Evolutionary conservation across 1,140 invertebrate species (phyloP).

Genomic region (Zelostemma sp.): DNA sequence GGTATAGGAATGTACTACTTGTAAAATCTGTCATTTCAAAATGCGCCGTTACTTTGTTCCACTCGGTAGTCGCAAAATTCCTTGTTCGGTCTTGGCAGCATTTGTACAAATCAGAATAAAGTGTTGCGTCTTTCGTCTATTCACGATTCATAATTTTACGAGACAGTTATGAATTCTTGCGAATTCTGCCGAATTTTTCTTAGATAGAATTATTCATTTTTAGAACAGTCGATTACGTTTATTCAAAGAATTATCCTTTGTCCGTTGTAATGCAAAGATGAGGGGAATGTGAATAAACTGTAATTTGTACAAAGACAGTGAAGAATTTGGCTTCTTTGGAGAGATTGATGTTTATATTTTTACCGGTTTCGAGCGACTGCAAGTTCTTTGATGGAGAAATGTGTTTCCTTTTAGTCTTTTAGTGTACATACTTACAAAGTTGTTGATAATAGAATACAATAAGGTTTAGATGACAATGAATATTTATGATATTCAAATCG

Average conservation of each 20-base stretch:
- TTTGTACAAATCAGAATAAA: constrained; percentile 1
- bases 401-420: too few species aligned
- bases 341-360: too few species aligned
- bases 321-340: too few species aligned
- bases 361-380: too few species aligned
- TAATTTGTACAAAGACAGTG: too few species aligned
- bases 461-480: too few species aligned
- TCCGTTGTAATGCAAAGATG: too few species aligned
- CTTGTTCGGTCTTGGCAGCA: neutral
- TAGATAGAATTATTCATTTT: neutral
- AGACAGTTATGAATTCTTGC: neutral
- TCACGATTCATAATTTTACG: neutral
- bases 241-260: neutral
- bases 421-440: too few species aligned
- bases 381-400: too few species aligned
- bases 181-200: neutral
- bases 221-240: neutral
- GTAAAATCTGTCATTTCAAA: constrained; percentile 46
- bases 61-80: neutral
- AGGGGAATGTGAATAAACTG: too few species aligned
- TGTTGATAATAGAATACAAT: too few species aligned
- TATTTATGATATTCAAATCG: too few species aligned
- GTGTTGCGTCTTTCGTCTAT: neutral
- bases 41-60: neutral
- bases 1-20: constrained; percentile 67